Conservation (phyloP, 2,888 invertebrate species). For the Polydrusus tereticollis region DNA sequence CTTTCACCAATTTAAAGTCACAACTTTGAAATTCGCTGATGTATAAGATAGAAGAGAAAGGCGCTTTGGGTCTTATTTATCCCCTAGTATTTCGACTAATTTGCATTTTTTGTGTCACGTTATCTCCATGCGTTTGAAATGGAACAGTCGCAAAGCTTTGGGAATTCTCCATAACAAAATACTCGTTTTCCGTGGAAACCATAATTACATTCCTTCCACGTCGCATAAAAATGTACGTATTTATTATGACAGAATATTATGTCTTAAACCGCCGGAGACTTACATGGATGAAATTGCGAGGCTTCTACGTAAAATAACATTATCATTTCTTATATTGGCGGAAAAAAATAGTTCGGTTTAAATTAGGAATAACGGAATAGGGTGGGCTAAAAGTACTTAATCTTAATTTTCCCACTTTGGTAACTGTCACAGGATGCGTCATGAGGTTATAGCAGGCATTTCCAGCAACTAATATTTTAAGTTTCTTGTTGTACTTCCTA, state of each 20-base stretch:
- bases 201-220: conserved; percentile 35
- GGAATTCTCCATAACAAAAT: conserved; percentile 34
- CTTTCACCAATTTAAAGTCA: no score
- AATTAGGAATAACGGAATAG: no score
- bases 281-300: background rate
- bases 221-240: conserved; percentile 23
- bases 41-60: conserved; percentile 8
- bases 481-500: no score
- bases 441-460: no score
- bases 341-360: no score
- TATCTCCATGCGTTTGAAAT: conserved; percentile 9
- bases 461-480: no score
- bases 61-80: conserved; percentile 1
- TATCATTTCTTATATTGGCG: background rate
- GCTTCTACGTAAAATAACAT: background rate
- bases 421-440: no score
- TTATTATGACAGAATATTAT: conserved; percentile 17
- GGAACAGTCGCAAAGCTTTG: conserved; percentile 18
- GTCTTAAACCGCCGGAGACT: background rate
- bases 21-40: conserved; percentile 3
- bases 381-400: no score
- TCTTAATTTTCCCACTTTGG: no score
- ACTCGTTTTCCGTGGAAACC: conserved; percentile 27
- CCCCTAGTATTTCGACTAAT: conserved; percentile 19
- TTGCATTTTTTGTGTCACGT: conserved; percentile 24